Conservation (phyloP, 1,140 invertebrate species). For the Tetranychus urticae region DNA sequence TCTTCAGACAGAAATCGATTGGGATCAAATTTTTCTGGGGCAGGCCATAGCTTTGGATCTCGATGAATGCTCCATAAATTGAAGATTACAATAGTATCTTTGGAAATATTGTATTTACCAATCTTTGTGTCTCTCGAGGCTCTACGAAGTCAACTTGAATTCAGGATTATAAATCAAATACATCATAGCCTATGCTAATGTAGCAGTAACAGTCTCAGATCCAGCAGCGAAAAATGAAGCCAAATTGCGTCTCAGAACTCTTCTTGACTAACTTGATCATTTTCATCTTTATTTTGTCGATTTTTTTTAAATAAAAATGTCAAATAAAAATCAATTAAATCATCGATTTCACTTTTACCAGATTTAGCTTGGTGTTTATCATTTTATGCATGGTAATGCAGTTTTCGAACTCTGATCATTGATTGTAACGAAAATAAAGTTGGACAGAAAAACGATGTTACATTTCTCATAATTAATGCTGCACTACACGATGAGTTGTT, state of each 20-base stretch:
- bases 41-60: constrained; percentile 35
- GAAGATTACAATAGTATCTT: constrained; percentile 28
- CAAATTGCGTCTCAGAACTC: constrained; percentile 9
- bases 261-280: background rate
- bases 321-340: constrained; percentile 64
- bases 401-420: too few species aligned
- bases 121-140: background rate
- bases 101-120: constrained; percentile 9
- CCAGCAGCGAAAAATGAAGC: constrained; percentile 16
- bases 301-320: constrained; percentile 36
- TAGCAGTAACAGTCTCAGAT: constrained; percentile 18
- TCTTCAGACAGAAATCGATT: constrained; percentile 29
- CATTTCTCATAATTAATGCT: too few species aligned
- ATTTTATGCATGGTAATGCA: too few species aligned
- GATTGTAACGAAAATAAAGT: too few species aligned
- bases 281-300: background rate
- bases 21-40: constrained; percentile 42
- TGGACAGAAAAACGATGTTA: too few species aligned
- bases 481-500: too few species aligned
- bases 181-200: constrained; percentile 17
- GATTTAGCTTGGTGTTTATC: constrained; percentile 35
- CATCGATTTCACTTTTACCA: constrained; percentile 28
- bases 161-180: constrained; percentile 19
- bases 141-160: constrained; percentile 12
- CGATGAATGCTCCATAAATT: constrained; percentile 40